Evolutionary conservation across 2,888 invertebrate genomes (phyloP), one percentile per base, ranked within the genome.

Genomic region (Gortyna flavago): DNA sequence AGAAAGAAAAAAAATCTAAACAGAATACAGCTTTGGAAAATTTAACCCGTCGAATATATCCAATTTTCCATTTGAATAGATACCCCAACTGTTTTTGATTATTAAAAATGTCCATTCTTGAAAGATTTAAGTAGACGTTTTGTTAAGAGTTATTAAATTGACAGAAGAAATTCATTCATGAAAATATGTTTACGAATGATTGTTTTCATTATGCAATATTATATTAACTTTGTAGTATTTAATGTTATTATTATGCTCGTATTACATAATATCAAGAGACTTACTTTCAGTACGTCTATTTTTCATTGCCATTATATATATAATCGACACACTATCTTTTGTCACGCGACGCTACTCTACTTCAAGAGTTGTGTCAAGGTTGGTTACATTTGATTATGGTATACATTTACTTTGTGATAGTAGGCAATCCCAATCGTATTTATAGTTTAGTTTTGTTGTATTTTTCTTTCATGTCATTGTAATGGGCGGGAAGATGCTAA

Each of bases 291-390:
- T 59, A n/a, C 5, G 41, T 71, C 61, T 57, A 66, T 38, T 80
- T 75, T 81, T 75, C 76, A 79, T 77, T 75, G 62, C 51, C 72
- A 44, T 74, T 67, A 69, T 79, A 70, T 67, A 69, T 79, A 70
- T 70, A 73, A 76, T 84, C 59, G 67, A 76, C 5, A 21, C 61
- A 84, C 67, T 75, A 70, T 77, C 54, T 79, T 72, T 79, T 81
- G 84, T 86, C 85, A 85, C 86, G 85, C 86, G 51, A 85, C 35
- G 48, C 66, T 44, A 77, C 75, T 85, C 66, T 44, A 77, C 75
- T 85, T 83, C 68, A 73, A 77, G 76, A 77, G 75, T 67, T 67
- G 41, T 83, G 81, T 67, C 82, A 81, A 81, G 85, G 77, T 61
- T 70, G 32, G 48, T 62, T 32, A 67, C 70, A 71, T 38, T 82